A percentile compares a stretch with the other conserved stretches of the same genome.
Evolutionary conservation across 1,140 invertebrate genomes (phyloP).

Genomic region (Trichogramma pretiosum): DNA sequence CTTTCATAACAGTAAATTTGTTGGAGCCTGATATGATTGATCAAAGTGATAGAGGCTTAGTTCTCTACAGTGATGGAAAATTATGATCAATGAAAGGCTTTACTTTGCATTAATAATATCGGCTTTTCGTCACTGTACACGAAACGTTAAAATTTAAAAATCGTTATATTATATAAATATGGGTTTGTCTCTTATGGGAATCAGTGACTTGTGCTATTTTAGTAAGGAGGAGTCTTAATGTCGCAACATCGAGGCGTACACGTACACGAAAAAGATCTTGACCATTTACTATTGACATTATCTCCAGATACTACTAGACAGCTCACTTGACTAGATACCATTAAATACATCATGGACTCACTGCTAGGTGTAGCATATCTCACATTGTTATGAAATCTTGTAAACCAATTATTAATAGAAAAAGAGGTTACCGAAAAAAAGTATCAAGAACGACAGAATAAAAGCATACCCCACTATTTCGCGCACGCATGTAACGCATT

Average conservation of each 20-base stretch:
- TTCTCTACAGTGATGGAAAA: too few relatives aligned
- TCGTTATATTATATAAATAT: too few relatives aligned
- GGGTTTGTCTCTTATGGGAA: too few relatives aligned
- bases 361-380: conserved; percentile 36
- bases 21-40: too few relatives aligned
- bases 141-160: too few relatives aligned
- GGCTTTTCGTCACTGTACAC: too few relatives aligned
- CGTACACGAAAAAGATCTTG: conserved; percentile 23
- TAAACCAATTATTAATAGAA: conserved; percentile 28
- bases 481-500: conserved; percentile 26
- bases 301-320: too few relatives aligned
- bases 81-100: too few relatives aligned
- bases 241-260: conserved; percentile 20
- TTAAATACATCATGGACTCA: conserved; percentile 40
- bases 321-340: too few relatives aligned
- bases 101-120: too few relatives aligned
- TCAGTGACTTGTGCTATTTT: conserved; percentile 28
- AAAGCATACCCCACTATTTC: conserved; percentile 19
- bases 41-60: too few relatives aligned
- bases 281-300: conserved; percentile 20
- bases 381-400: conserved; percentile 32
- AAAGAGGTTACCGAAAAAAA: conserved; percentile 16
- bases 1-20: too few relatives aligned
- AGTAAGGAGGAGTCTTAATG: conserved; percentile 15
- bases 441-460: conserved; percentile 22